phyloP scores from a whole-genome alignment of 1,140 invertebrate species.

The Cydia amplana region DNA sequence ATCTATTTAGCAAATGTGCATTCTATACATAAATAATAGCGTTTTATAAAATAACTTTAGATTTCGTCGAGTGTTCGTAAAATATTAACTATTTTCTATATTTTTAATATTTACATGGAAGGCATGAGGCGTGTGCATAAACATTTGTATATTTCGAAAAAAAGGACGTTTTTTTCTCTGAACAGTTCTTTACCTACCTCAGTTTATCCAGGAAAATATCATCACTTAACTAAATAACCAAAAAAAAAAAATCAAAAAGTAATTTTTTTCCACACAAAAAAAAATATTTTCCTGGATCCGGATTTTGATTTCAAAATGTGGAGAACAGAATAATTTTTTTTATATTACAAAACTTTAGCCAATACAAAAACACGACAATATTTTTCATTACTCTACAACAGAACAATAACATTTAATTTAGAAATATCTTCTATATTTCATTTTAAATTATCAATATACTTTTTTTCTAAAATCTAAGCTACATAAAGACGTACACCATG shows the following conservation, averaged over 20 bases:
- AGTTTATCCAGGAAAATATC: slow-evolving; percentile 34
- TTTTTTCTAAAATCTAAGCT: slow-evolving; percentile 61
- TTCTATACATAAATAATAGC: slow-evolving; percentile 32
- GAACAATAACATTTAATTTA: slow-evolving; percentile 50
- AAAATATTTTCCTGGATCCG: slow-evolving; percentile 19
- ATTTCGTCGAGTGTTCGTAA: slow-evolving; percentile 47
- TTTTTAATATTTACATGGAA: slow-evolving; percentile 69
- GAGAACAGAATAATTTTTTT: neutral
- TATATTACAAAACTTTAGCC: slow-evolving; percentile 44
- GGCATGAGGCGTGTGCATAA: slow-evolving; percentile 63
- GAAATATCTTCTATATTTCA: slow-evolving; percentile 50
- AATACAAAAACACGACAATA: slow-evolving; percentile 40
- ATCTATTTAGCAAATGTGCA: slow-evolving; percentile 26
- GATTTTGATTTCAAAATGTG: neutral
- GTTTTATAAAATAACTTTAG: slow-evolving; percentile 44
- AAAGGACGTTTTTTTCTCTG: slow-evolving; percentile 36
- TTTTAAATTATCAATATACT: slow-evolving; percentile 49
- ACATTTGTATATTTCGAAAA: slow-evolving; percentile 35
- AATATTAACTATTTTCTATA: slow-evolving; percentile 52
- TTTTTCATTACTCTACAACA: slow-evolving; percentile 47
- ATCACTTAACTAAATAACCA: slow-evolving; percentile 11
- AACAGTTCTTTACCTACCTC: slow-evolving; percentile 35
- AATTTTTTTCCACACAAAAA: slow-evolving; percentile 38
- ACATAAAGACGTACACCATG: slow-evolving; percentile 56
- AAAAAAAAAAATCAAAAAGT: slow-evolving; percentile 36